Evolutionary conservation across 64 coral and sea anemone genomes (phyloP), one percentile per base, ranked within the genome.

Genomic region (Dendronephthya gigantea): DNA sequence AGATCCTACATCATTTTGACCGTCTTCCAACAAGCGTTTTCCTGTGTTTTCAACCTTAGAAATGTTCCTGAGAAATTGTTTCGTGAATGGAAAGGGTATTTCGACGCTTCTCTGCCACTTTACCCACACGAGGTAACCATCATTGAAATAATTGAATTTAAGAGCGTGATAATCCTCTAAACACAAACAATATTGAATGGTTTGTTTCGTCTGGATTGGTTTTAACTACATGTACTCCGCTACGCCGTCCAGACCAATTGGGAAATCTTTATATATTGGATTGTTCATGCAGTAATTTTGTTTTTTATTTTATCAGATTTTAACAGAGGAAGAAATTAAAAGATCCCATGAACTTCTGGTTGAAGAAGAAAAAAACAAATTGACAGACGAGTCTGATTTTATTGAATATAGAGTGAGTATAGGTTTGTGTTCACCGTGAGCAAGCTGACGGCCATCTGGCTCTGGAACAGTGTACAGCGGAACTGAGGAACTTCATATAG

Each of bases 61-160:
- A 39, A 91, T n/a, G 90, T 98, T 85, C 95, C 95, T 7, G 85
- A 92, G 39, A 98, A 98, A 83, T 69, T 98, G 70, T 93, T 91
- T 70, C 82, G 95, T 31, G 95, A 98, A 49, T 98, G 95, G 95
- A 91, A 90, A 82, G 88, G 87, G 0, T 52, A 93, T 11, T 98
- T 98, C 74, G 34, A 89, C 17, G 70, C 84, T 23, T 92, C 89
- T 15, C 51, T 98, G 72, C 92, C 95, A 11, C 84, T 98, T 1
- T 98, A 91, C 82, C 87, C 87, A 48, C 88, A 90, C 6, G 83
- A 89, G 85, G 94, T 93, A 81, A n/a, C 72, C 88, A 29, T 62
- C 17, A 62, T 62, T n/a, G 25, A 1, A 6, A 4, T 45, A 6
- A 45, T 11, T 45, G 41, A 45, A 45, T 45, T 45, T 45, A 4